Percentiles rank a stretch among this genome's conserved stretches.
Conservation (phyloP, 2,888 invertebrate genomes). For the Cosmorhoe ocellata region DNA sequence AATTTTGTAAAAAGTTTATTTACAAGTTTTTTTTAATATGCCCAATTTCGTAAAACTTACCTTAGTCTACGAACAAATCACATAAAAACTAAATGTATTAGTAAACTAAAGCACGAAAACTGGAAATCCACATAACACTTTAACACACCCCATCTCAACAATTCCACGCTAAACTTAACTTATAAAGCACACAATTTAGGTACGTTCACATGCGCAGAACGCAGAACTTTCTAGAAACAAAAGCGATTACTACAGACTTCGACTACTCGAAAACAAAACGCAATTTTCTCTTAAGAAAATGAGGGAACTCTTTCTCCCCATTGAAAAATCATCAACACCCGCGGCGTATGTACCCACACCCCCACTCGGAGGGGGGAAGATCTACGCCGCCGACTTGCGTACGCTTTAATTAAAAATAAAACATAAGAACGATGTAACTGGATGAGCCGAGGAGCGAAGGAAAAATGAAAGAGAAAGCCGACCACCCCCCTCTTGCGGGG, state of each 20-base stretch:
- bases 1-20: too few species aligned
- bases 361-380: constrained; percentile 63
- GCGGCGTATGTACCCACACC: constrained; percentile 71
- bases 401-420: constrained; percentile 84
- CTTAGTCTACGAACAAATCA: too few species aligned
- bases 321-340: constrained; percentile 83
- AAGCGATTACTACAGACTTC: constrained; percentile 82
- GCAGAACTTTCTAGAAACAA: constrained; percentile 75
- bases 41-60: too few species aligned
- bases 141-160: constrained; percentile 62
- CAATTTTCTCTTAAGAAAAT: constrained; percentile 83
- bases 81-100: too few species aligned
- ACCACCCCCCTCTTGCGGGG: constrained; percentile 62
- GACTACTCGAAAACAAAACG: constrained; percentile 83
- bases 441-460: constrained; percentile 83
- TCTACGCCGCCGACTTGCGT: constrained; percentile 82
- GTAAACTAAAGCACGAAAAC: constrained; percentile 30
- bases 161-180: constrained; percentile 63
- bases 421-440: constrained; percentile 83
- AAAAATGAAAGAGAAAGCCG: constrained; percentile 83
- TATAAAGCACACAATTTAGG: constrained; percentile 76
- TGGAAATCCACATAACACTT: constrained; percentile 50
- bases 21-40: too few species aligned
- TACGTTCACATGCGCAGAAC: constrained; percentile 72
- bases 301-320: constrained; percentile 83